These are phyloP conservation scores for Planococcus citri DNA, from an alignment of 1,140 invertebrate genomes.

Conservation along the genomic window DNA sequence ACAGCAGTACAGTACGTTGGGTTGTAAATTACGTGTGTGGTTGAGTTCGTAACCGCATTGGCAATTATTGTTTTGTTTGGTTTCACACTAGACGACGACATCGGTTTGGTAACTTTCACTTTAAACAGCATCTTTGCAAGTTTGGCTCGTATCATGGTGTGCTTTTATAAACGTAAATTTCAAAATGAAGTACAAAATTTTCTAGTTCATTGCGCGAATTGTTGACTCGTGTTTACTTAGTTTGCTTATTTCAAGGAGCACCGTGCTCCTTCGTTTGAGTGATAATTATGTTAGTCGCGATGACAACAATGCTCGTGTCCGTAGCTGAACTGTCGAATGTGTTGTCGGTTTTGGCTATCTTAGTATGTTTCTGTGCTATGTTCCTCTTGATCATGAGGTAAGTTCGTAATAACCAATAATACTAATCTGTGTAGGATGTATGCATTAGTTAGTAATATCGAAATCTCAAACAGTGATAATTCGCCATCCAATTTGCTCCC, in stretches of 20 bases:
- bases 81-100: not conserved
- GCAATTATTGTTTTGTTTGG: conserved; percentile 2
- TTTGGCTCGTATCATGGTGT: no score
- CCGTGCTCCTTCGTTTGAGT: not conserved
- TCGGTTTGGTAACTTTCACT: not conserved
- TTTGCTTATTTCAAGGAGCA: not conserved
- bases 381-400: conserved; percentile 47
- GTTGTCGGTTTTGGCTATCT: conserved; percentile 50
- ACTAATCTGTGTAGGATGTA: not conserved
- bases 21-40: not conserved
- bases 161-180: not conserved
- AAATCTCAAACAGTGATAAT: not conserved
- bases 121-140: not conserved
- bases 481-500: no score
- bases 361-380: conserved; percentile 48
- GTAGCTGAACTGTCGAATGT: conserved; percentile 56
- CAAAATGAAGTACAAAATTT: not conserved
- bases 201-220: not conserved
- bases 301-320: conserved; percentile 48
- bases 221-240: not conserved
- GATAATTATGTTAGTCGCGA: conserved; percentile 30
- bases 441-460: not conserved
- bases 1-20: not conserved
- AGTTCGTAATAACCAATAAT: conserved; percentile 23
- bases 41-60: not conserved